These are phyloP conservation scores for Menidia beryllina DNA, from an alignment of 2,113 vertebrate genomes.

Conservation along the genomic window DNA sequence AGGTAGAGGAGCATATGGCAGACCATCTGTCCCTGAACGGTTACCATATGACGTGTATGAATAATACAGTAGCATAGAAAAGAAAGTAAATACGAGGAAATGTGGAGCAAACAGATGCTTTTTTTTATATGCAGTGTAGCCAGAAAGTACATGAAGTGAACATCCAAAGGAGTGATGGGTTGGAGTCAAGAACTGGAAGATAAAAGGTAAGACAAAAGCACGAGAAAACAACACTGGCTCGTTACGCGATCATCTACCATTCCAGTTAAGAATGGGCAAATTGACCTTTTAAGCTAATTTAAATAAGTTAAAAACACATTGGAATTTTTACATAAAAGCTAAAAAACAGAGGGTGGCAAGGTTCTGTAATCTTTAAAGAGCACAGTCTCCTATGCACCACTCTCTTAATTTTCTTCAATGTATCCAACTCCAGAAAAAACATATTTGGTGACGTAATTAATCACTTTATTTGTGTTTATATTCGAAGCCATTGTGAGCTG, in stretches of 20 bases:
- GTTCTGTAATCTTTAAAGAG: conserved; percentile 2
- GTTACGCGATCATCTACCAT: not conserved
- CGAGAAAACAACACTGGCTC: conserved; percentile 10
- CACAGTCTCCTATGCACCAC: not conserved
- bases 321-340: not conserved
- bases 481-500: no score
- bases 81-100: conserved; percentile 28
- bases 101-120: conserved; percentile 11
- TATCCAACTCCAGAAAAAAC: not conserved
- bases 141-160: conserved; percentile 1
- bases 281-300: not conserved
- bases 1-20: conserved; percentile 62
- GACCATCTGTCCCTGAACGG: conserved; percentile 71
- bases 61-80: conserved; percentile 51
- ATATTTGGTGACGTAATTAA: not conserved
- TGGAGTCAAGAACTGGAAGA: not conserved
- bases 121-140: conserved; percentile 2
- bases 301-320: not conserved
- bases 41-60: conserved; percentile 57
- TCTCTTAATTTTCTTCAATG: not conserved
- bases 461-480: not conserved
- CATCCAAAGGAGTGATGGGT: not conserved
- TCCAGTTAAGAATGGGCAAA: not conserved
- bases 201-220: not conserved
- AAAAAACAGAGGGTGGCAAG: not conserved